A percentile compares a stretch with the other conserved stretches of the same genome.
Conservation (phyloP, 1,140 invertebrate genomes). For the Odontomachus brunneus region DNA sequence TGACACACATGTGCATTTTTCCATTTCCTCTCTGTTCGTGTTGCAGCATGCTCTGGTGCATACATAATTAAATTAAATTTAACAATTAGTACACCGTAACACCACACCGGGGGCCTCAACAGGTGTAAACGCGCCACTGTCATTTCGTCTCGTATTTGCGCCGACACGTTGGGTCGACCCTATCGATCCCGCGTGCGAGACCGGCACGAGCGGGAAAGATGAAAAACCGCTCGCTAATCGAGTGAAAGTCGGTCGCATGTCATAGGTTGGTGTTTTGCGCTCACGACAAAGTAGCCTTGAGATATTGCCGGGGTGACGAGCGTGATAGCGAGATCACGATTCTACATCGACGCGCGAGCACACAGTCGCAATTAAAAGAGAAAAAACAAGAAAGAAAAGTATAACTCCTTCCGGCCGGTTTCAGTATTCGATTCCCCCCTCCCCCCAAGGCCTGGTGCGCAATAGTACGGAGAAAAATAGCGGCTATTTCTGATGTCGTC, state of each 20-base stretch:
- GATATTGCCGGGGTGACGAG: slow-evolving; percentile 8
- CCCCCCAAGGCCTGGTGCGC: not conserved
- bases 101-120: slow-evolving; percentile 16
- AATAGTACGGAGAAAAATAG: slow-evolving; percentile 50
- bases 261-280: not conserved
- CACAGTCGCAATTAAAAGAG: not conserved
- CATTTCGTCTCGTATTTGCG: slow-evolving; percentile 10
- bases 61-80: not conserved
- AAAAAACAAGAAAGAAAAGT: not conserved
- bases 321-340: not conserved
- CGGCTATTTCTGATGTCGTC: slow-evolving; percentile 49
- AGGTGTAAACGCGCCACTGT: slow-evolving; percentile 44
- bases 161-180: not conserved
- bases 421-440: not conserved
- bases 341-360: not conserved
- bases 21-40: no score
- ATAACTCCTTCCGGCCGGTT: not conserved
- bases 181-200: slow-evolving; percentile 39
- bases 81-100: not conserved
- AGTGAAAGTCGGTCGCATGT: slow-evolving; percentile 51
- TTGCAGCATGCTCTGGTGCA: not conserved
- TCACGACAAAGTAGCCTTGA: slow-evolving; percentile 21
- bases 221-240: slow-evolving; percentile 32
- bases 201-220: slow-evolving; percentile 44
- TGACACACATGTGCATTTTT: no score